Base-by-base conservation (phyloP, 35 echinoderm and acorn worm genomes). In the Holothuria glaberrima region DNA sequence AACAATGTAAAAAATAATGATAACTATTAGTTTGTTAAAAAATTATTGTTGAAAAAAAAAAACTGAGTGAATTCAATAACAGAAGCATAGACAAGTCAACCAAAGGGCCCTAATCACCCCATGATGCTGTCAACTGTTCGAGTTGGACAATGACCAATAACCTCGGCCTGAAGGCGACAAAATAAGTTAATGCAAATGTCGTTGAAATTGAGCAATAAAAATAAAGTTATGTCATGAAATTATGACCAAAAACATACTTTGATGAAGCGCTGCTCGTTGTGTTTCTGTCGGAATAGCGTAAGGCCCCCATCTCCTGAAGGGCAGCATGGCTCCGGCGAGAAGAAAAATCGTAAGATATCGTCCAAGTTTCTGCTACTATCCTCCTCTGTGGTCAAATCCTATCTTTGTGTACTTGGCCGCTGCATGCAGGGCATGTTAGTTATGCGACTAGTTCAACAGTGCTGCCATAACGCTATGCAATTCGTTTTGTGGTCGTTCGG, bases 381-480 rank as follows among this genome's bases (percentile, higher is more conserved):
- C 26, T 86, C 59, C 9, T 71, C 19, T 71, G 19, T 50, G 41
- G 61, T 69, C 60, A 69, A 50, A 20, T 31, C 44, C 62, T 87
- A 87, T 87, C 85, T 52, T 20, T 71, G 66, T 71, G 66, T 48
- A 87, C 66, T 87, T 87, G 80, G 80, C 80, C 80, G 52, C 58
- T 38, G 52, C 24, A 82, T 36, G 34, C 58, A 84, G 46, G 29
- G 80, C 80, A 84, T 84, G 80, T 61, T 84, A 84, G 80, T 64
- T 61, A 61, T 61, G 80, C 80, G 27, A 54, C 80, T 48, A 87
- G 66, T 87, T 87, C 85, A 87, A 87, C 66, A 71, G 59, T 87
- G 67, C 60, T 25, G 30, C 30, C 85, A 62, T 84, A 84, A 33
- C 59, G 59, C 32, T 63, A 84, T 84, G 25, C 52, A 63, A n/a